Conservation (phyloP, 35 echinoderm and acorn worm genomes). For the Ptychodera flava region DNA sequence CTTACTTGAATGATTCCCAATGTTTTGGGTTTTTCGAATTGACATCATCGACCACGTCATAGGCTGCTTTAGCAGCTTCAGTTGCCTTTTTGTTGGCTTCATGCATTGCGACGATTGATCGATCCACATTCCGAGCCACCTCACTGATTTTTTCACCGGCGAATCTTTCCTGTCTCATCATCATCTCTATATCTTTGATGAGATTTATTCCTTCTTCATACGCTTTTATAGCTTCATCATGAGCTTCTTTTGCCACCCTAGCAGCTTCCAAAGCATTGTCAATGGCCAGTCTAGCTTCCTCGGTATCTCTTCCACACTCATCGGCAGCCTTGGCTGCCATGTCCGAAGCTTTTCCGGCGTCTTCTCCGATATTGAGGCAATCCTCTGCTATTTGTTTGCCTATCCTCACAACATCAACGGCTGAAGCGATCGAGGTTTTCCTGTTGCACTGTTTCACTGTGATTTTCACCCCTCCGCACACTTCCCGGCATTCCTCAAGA, state of each 20-base stretch:
- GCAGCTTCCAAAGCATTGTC: background rate
- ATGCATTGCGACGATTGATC: background rate
- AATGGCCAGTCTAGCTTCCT: background rate
- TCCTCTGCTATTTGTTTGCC: background rate
- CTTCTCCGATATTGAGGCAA: background rate
- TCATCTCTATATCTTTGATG: background rate
- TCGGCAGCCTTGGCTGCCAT: background rate
- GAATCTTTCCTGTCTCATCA: background rate
- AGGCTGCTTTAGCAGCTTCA: background rate
- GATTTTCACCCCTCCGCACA: background rate
- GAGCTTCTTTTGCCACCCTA: background rate
- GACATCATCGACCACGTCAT: background rate
- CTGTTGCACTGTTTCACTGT: background rate
- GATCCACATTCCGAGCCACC: background rate
- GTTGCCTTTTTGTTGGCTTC: background rate
- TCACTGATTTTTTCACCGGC: background rate
- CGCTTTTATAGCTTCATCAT: background rate
- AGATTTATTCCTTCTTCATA: background rate
- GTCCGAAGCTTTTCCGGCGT: background rate
- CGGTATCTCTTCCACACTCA: background rate
- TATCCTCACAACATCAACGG: background rate
- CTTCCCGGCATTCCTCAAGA: background rate
- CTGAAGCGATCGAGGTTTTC: background rate
- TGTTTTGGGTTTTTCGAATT: background rate
- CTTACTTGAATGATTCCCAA: background rate